Base-by-base conservation (phyloP, 1,140 invertebrate genomes). In the Tetranychus urticae region DNA sequence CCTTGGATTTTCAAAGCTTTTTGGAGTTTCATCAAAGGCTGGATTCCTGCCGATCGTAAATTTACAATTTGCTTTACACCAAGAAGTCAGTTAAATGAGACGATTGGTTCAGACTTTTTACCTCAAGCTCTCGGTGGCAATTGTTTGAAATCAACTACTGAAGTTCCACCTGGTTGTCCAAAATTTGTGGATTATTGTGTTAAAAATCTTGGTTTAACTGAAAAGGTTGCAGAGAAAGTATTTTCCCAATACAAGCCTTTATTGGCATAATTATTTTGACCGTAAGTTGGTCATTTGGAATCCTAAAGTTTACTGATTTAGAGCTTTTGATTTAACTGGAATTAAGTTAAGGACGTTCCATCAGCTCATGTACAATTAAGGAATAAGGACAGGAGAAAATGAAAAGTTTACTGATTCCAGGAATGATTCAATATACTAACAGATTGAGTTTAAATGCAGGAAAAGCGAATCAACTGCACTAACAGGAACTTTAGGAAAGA, bases 131-230 rank as follows among this genome's bases (percentile, higher is more conserved):
- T 63, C 31, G 52, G 55, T 37, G 62, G 62, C 7, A 56, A 35
- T 14, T 63, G 62, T 48, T 35, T 61, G 7, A 14, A 13, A n/a
- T 2, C n/a, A 7, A 13, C 13, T 31, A 46, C 5, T 6, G n/a
- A 6, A 6, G 57, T 45, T 12, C 57, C 57, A n/a, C 2, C 10
- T 3, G 42, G 42, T 31, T 45, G 57, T 1, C 57, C 57, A 31
- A 45, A 23, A 81, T 83, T 7, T 68, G 70, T 10, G 67, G 71
- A 6, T 37, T 63, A n/a, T 63, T 63, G 46, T 65, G 74, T 10
- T 59, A 39, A 23, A 10, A 34, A 56, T 3, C 33, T 56, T 14
- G 35, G 35, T n/a, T 14, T n/a, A n/a, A 12, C 34, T 1, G 34
- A 56, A 37, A 56, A 56, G 35, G 33, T 56, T 5, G 23, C 23